These are phyloP conservation scores for Nyctibius grandis DNA, from an alignment of 2,797 vertebrate genomes.

Conservation along the genomic window DNA sequence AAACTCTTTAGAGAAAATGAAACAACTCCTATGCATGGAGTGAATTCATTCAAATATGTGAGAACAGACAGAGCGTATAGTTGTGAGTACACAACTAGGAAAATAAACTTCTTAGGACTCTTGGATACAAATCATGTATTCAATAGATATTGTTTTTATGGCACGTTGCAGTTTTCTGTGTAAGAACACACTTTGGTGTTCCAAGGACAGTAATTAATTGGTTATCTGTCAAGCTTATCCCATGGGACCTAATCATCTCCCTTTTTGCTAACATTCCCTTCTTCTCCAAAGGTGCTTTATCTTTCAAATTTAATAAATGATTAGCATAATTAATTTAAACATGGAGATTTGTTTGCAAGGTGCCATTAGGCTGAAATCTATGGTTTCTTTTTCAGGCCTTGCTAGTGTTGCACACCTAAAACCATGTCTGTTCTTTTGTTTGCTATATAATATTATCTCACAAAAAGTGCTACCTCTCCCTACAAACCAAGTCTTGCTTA, in stretches of 20 bases:
- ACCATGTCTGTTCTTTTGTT: not conserved
- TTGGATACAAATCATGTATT: not conserved
- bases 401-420: not conserved
- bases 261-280: not conserved
- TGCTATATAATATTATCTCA: not conserved
- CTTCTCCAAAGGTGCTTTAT: conserved; percentile 2
- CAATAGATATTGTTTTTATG: not conserved
- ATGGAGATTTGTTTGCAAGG: not conserved
- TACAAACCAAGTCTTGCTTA: not conserved
- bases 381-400: not conserved
- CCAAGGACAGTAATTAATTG: not conserved
- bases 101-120: not conserved
- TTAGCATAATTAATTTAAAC: not conserved
- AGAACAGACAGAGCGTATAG: not conserved
- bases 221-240: not conserved
- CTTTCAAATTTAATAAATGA: not conserved
- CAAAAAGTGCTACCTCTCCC: not conserved
- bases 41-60: not conserved
- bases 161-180: not conserved
- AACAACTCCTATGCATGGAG: not conserved
- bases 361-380: not conserved
- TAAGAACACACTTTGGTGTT: not conserved
- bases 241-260: not conserved
- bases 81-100: not conserved
- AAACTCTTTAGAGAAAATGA: not conserved